A percentile compares a stretch with the other conserved stretches of the same genome.
phyloP scores from a whole-genome alignment of 2,797 vertebrate genomes.

The Sebastes wilsoni region DNA sequence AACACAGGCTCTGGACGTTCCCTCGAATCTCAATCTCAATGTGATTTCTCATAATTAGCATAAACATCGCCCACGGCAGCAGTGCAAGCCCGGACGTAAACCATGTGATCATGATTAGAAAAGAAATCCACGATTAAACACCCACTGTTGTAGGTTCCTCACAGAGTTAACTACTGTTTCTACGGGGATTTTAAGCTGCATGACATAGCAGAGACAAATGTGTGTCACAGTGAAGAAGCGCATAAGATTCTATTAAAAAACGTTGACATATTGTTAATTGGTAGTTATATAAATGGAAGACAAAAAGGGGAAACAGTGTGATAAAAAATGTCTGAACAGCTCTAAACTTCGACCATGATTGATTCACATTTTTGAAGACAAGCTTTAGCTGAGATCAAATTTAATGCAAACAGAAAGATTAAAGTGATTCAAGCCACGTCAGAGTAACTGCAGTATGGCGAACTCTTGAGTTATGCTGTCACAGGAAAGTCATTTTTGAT shows the following conservation, averaged over 20 bases:
- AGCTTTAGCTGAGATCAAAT: neutral
- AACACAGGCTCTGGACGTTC: conserved; percentile 1
- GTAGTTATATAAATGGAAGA: neutral
- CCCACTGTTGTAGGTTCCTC: neutral
- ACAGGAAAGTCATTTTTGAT: neutral
- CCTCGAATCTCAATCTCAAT: conserved; percentile 18
- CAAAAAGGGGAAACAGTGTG: neutral
- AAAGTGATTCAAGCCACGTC: neutral
- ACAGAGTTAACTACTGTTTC: neutral
- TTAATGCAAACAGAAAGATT: neutral
- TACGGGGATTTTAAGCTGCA: neutral
- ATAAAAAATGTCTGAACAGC: neutral
- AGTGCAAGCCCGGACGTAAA: conserved; percentile 10
- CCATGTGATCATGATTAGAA: conserved; percentile 16
- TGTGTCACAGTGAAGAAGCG: neutral
- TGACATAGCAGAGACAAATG: neutral
- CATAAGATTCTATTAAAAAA: neutral
- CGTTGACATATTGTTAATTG: neutral
- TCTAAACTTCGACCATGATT: neutral
- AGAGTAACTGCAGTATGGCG: neutral
- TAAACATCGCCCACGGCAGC: neutral
- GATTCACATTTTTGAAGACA: neutral
- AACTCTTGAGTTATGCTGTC: neutral
- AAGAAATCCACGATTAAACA: neutral
- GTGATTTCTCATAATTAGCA: conserved; percentile 30